These are phyloP conservation scores for Zele albiditarsus DNA, from an alignment of 2,888 invertebrate species.

Conservation along the genomic window DNA sequence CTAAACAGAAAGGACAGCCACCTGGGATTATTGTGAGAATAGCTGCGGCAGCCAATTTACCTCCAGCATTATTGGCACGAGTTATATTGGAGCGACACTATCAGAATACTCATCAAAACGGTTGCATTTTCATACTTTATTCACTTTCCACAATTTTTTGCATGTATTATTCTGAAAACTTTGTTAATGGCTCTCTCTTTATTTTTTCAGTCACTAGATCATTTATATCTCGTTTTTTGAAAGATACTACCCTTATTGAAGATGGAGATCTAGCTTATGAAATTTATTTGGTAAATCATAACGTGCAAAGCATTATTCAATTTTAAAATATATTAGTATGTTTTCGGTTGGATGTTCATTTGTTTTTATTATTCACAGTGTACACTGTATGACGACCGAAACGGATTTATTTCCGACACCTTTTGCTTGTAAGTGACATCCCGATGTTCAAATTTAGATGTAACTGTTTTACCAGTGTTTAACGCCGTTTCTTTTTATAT, in stretches of 20 bases:
- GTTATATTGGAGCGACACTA: constrained; percentile 76
- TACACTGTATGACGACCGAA: constrained; percentile 86
- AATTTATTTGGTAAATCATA: constrained; percentile 79
- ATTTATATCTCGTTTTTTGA: constrained; percentile 76
- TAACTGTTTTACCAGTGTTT: background rate
- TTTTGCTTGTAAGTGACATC: constrained; percentile 80
- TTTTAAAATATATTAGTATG: constrained; percentile 44
- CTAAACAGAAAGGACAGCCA: constrained; percentile 71
- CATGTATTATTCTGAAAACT: constrained; percentile 70
- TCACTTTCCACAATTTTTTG: constrained; percentile 17
- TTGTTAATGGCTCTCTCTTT: constrained; percentile 19
- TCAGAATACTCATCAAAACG: constrained; percentile 58
- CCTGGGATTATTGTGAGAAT: constrained; percentile 79
- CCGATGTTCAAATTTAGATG: constrained; percentile 20
- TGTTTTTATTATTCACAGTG: constrained; percentile 76
- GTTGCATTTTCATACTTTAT: constrained; percentile 40
- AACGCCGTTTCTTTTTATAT: background rate
- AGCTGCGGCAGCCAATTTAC: constrained; percentile 74
- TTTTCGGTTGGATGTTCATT: constrained; percentile 56
- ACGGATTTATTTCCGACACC: constrained; percentile 87
- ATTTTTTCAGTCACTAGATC: constrained; percentile 72
- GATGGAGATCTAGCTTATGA: constrained; percentile 83
- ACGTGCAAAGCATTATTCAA: constrained; percentile 1
- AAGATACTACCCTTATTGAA: constrained; percentile 82
- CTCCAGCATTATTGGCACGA: constrained; percentile 78